A percentile compares a stretch with the other conserved stretches of the same genome.
Conservation (phyloP, 1,140 invertebrate genomes). For the Ooceraea biroi region DNA sequence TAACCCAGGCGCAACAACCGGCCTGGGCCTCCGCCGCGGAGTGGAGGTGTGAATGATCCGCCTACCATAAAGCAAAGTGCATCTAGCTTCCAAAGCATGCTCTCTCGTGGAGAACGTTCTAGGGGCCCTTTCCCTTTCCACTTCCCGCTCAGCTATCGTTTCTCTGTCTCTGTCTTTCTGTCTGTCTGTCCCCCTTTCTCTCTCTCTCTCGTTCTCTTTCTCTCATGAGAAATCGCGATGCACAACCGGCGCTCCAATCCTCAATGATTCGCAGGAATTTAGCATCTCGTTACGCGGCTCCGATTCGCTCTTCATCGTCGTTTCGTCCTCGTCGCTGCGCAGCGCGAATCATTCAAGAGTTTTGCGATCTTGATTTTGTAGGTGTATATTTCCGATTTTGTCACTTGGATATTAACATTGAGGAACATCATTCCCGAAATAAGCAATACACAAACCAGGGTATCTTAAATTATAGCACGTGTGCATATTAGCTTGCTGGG, state of each 20-base stretch:
- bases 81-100: slow-evolving; percentile 67
- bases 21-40: slow-evolving; percentile 53
- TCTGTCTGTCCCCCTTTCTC: too few species aligned
- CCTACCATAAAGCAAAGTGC: slow-evolving; percentile 78
- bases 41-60: slow-evolving; percentile 80
- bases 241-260: slow-evolving; percentile 13
- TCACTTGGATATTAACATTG: background rate
- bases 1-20: slow-evolving; percentile 61
- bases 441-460: background rate
- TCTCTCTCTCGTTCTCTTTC: background rate
- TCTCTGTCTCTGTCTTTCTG: background rate
- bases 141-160: background rate
- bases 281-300: slow-evolving; percentile 3
- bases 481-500: too few species aligned
- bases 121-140: background rate
- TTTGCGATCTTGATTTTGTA: slow-evolving; percentile 5
- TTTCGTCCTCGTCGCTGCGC: background rate
- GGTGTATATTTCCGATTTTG: background rate
- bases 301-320: background rate
- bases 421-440: background rate
- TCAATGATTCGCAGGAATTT: slow-evolving; percentile 37
- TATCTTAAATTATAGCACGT: too few species aligned
- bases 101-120: slow-evolving; percentile 24
- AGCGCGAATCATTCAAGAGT: background rate
- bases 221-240: background rate